phyloP scores from a whole-genome alignment of 2,113 vertebrate species.

The Myxocyprinus asiaticus region DNA sequence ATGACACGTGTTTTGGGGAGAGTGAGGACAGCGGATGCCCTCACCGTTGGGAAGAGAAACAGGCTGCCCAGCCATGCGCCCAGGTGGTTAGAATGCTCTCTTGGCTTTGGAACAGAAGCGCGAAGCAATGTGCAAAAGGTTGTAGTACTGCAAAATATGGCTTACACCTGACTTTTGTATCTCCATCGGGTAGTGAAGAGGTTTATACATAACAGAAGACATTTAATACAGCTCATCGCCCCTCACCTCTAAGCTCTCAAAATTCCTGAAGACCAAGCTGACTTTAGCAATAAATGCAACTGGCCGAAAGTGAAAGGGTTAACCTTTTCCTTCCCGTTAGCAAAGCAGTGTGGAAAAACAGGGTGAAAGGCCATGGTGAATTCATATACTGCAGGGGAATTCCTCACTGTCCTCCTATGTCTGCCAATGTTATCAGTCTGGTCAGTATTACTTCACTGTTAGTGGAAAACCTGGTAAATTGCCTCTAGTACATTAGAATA shows the following conservation, averaged over 20 bases:
- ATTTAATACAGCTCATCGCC: constrained; percentile 50
- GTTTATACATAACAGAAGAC: constrained; percentile 52
- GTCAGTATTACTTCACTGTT: neutral
- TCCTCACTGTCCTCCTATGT: constrained; percentile 38
- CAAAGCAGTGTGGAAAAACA: constrained; percentile 43
- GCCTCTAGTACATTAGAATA: too few species aligned
- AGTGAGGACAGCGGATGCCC: constrained; percentile 35
- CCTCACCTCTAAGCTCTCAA: constrained; percentile 33
- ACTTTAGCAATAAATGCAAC: constrained; percentile 29
- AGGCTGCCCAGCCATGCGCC: neutral
- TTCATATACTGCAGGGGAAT: constrained; percentile 48
- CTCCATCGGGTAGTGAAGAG: neutral
- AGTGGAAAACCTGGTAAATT: too few species aligned
- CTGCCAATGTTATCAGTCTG: neutral
- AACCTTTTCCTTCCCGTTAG: constrained; percentile 46
- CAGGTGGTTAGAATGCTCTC: constrained; percentile 16
- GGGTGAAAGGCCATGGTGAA: constrained; percentile 51
- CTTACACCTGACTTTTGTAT: constrained; percentile 50
- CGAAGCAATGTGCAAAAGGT: constrained; percentile 48
- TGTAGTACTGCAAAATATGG: neutral
- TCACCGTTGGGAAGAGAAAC: neutral
- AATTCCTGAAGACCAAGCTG: too few species aligned
- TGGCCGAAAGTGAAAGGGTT: constrained; percentile 47
- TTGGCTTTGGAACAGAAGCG: constrained; percentile 23
- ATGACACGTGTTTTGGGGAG: constrained; percentile 44